Evolutionary conservation across 1,140 invertebrate species (phyloP), one percentile per base, ranked within the genome.

Genomic region (Drosophila varians): DNA sequence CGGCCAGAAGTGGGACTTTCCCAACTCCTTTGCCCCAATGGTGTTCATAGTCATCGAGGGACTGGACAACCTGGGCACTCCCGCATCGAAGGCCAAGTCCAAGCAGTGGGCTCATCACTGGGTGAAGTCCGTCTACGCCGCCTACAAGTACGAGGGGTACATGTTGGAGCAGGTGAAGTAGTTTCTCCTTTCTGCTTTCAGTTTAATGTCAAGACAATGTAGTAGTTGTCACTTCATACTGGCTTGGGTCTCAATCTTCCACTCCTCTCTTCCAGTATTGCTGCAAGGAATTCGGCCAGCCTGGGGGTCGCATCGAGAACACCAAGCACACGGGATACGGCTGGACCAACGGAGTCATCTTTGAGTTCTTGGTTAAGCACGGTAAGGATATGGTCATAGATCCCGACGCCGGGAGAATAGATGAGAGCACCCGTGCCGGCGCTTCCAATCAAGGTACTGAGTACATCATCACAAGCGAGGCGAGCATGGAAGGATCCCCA

Each of bases 1-100:
- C 0, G 96, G 95, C 4, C 96, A 98, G 89, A 96, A 98, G 83
- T 98, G 97, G 97, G 98, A 99, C 91, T 98, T 95, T 74, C 97
- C 98, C 0, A 98, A 98, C 88, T 97, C 96, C 0, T 98, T 97
- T 97, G 95, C 97, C 1, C 97, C 97, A 0, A 92, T 97, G 6
- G 96, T 98, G 74, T 93, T 97, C 77, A 94, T 98, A 11, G 92
- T 96, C 21, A 94, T 98, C 25, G 93, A 95, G 75, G 95, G 96
- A 0, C 91, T 98, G 3, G 93, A 95, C 19, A 93, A 94, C 46
- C 94, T 95, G 1, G 93, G 93, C 0, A 92, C 95, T 31, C 88
- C 92, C 0, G 93, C 93, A 74, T 95, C 95, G 1, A 93, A 94
- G 74, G 91, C 94, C 28, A 83, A 96, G 19, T 96, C 96, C 0